Percentiles rank a stretch among this genome's conserved stretches.
Conservation (phyloP, 2,797 vertebrate genomes). For the Vipera latastei region DNA sequence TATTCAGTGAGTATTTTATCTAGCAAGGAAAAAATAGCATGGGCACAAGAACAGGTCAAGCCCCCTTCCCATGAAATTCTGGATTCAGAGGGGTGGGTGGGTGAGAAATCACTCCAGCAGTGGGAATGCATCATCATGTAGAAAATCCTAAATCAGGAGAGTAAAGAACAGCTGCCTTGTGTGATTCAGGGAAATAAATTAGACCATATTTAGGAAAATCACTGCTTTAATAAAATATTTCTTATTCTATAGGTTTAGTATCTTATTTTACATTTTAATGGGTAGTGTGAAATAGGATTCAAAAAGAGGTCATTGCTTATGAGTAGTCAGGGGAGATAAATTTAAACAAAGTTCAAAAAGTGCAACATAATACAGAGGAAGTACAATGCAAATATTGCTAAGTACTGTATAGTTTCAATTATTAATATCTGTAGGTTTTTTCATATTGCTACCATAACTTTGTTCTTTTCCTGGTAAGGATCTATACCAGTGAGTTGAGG, state of each 20-base stretch:
- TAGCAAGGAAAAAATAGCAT: neutral
- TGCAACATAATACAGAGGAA: neutral
- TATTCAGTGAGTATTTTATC: neutral
- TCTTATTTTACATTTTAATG: neutral
- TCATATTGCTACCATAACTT: neutral
- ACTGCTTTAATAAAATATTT: neutral
- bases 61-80: neutral
- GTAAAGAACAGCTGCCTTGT: neutral
- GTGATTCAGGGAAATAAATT: neutral
- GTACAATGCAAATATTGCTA: neutral
- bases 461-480: neutral
- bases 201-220: neutral
- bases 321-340: neutral
- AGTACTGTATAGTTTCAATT: neutral
- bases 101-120: neutral
- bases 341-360: neutral
- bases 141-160: neutral
- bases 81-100: neutral
- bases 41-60: neutral
- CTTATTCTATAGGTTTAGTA: neutral
- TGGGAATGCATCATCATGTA: neutral
- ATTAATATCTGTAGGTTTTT: neutral
- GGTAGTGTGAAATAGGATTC: neutral
- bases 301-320: neutral
- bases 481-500: neutral